Evolutionary conservation across 2,113 vertebrate species (phyloP).

Genomic region (Zeus faber): DNA sequence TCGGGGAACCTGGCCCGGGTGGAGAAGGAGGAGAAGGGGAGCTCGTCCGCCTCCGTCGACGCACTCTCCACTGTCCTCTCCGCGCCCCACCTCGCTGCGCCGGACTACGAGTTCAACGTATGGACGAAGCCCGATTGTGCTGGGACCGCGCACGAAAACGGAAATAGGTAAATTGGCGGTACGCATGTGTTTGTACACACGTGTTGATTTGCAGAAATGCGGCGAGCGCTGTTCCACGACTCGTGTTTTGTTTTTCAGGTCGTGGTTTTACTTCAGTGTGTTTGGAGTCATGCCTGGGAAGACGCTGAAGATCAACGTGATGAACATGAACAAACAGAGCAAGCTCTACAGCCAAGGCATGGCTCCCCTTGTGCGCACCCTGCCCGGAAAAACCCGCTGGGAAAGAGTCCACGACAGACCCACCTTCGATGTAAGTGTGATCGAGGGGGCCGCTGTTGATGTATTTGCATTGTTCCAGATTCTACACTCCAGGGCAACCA

Average conservation of each 20-base stretch:
- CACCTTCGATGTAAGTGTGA: conserved; percentile 77
- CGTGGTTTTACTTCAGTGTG: conserved; percentile 97
- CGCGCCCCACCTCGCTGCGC: conserved; percentile 36
- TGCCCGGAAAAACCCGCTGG: conserved; percentile 86
- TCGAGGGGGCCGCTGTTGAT: too few relatives aligned
- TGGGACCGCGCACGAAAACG: conserved; percentile 89
- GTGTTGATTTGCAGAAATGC: too few relatives aligned
- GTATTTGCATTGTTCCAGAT: too few relatives aligned
- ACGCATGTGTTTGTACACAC: not conserved
- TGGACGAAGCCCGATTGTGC: conserved; percentile 94
- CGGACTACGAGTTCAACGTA: conserved; percentile 92
- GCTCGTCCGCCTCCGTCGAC: conserved; percentile 45
- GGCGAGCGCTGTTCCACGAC: not conserved
- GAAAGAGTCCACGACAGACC: conserved; percentile 90
- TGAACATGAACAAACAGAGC: conserved; percentile 99
- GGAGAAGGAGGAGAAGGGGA: conserved; percentile 77
- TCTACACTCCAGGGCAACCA: too few relatives aligned
- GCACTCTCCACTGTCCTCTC: conserved; percentile 13
- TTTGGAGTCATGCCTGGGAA: conserved; percentile 82
- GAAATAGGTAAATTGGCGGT: conserved; percentile 82
- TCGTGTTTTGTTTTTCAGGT: conserved; percentile 69
- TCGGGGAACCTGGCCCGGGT: conserved; percentile 89
- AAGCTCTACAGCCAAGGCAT: conserved; percentile 96
- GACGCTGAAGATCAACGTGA: conserved; percentile 90
- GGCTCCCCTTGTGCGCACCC: conserved; percentile 88